Percentiles rank a stretch among this genome's conserved stretches.
These are phyloP conservation scores for Sylvicapra grimmia DNA, from an alignment of 2,113 vertebrate genomes.

Conservation along the genomic window DNA sequence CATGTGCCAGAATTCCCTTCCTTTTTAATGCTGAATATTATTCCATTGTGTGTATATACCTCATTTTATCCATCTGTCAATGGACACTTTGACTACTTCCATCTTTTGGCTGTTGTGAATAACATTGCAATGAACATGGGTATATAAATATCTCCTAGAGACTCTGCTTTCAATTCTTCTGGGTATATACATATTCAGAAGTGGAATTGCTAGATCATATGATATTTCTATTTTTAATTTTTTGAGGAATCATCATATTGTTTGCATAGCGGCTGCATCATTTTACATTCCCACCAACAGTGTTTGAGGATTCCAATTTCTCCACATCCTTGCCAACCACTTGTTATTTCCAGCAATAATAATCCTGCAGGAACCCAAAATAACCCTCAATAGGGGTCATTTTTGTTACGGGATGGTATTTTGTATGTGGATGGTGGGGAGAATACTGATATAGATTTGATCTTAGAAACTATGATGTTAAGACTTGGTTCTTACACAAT, in stretches of 20 bases:
- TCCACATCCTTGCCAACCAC: background rate
- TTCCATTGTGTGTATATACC: background rate
- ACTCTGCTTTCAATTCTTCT: background rate
- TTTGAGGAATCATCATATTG: background rate
- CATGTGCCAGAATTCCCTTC: background rate
- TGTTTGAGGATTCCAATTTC: background rate
- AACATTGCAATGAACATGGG: background rate
- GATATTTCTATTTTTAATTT: background rate
- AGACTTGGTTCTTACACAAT: background rate
- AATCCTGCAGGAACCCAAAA: background rate
- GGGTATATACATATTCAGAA: background rate
- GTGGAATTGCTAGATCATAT: background rate
- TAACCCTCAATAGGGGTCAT: background rate
- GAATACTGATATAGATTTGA: background rate
- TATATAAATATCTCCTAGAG: background rate
- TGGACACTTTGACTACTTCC: background rate
- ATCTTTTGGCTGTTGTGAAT: background rate
- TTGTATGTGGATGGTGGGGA: fast-evolving
- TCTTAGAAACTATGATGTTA: background rate
- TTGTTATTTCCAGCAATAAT: background rate
- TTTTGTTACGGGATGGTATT: background rate
- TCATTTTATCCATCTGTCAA: background rate
- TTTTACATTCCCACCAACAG: background rate
- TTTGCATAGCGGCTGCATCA: background rate
- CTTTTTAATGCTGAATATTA: background rate